Evolutionary conservation across 1,140 invertebrate genomes (phyloP).

Genomic region (Oncopodura yosiiana): DNA sequence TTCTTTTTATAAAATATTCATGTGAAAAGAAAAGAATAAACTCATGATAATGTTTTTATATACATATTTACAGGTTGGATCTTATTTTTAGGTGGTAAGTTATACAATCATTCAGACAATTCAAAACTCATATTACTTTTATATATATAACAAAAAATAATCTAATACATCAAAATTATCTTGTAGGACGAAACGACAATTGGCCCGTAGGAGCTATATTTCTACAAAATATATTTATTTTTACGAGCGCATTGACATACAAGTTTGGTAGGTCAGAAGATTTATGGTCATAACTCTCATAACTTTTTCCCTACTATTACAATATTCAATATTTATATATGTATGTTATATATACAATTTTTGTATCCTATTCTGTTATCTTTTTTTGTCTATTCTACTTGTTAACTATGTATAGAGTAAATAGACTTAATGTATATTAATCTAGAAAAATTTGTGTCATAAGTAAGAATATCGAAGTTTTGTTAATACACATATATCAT

Average conservation of each 20-base stretch:
- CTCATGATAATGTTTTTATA: constrained; percentile 18
- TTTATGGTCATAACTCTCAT: constrained; percentile 54
- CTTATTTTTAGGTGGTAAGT: background rate
- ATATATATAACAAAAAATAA: background rate
- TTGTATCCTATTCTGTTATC: too few species aligned
- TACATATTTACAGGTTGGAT: constrained; percentile 3
- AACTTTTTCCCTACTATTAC: constrained; percentile 32
- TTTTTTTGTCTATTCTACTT: too few species aligned
- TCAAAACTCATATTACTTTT: background rate
- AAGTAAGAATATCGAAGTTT: too few species aligned
- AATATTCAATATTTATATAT: background rate
- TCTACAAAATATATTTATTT: constrained; percentile 91
- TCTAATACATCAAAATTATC: background rate
- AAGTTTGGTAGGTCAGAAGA: constrained; percentile 93
- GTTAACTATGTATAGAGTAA: too few species aligned
- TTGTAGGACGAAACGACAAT: background rate
- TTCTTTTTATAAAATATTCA: constrained; percentile 59
- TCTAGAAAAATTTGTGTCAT: too few species aligned
- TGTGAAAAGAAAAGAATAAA: background rate
- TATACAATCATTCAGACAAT: background rate
- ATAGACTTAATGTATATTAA: too few species aligned
- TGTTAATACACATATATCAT: too few species aligned
- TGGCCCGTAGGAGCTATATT: constrained; percentile 88
- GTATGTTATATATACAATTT: too few species aligned
- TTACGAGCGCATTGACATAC: constrained; percentile 77